A percentile compares a stretch with the other conserved stretches of the same genome.
These are phyloP conservation scores for Sylvia atricapilla DNA, from an alignment of 2,113 vertebrate species.

Conservation along the genomic window DNA sequence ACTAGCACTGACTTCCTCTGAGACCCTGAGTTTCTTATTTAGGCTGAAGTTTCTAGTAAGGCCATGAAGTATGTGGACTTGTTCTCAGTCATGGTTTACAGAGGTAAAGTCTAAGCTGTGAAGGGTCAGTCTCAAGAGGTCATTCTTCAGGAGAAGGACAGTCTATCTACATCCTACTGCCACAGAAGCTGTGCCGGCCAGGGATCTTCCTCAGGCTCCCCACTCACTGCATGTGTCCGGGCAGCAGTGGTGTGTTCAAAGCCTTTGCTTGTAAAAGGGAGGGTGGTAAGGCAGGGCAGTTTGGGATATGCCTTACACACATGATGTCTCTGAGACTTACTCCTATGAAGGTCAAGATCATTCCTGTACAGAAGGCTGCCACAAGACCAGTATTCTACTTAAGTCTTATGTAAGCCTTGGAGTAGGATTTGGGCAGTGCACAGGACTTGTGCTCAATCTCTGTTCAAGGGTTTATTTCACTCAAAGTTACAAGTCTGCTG, in stretches of 20 bases:
- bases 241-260: background rate
- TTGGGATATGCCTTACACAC: background rate
- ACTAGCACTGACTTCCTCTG: background rate
- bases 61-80: background rate
- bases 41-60: background rate
- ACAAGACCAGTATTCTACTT: background rate
- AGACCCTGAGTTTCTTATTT: background rate
- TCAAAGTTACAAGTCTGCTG: background rate
- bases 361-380: background rate
- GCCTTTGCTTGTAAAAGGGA: rapidly evolving
- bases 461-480: slow-evolving; percentile 11
- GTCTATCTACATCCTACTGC: background rate
- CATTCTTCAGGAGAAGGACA: background rate
- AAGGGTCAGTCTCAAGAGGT: background rate
- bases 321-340: background rate
- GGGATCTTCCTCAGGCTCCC: background rate
- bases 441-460: background rate
- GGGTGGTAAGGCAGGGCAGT: background rate
- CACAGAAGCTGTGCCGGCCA: rapidly evolving
- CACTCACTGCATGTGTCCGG: background rate
- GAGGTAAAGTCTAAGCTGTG: background rate
- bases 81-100: background rate
- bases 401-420: slow-evolving; percentile 29
- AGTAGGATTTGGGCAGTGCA: slow-evolving; percentile 28
- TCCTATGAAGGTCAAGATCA: background rate